Evolutionary conservation across 2,888 invertebrate species (phyloP), one percentile per base, ranked within the genome.

Genomic region (Helicoverpa assulta): DNA sequence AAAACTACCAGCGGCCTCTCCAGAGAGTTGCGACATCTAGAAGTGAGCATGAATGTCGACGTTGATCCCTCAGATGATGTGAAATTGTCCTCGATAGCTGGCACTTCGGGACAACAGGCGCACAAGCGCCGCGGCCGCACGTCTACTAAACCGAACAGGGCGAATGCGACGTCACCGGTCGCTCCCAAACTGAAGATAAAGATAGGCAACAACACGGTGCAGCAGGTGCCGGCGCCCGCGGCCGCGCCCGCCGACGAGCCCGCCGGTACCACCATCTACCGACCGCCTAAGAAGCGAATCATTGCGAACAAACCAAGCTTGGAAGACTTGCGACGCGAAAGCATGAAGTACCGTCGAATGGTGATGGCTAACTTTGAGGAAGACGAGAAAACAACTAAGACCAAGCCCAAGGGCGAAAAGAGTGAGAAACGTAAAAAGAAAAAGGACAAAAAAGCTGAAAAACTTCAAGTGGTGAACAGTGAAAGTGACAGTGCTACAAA

Each of bases 321-420:
- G 78, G 98, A 98, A 91, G 98, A 98, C 86, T 92, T 98, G 59
- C 97, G 97, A 76, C 96, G 98, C 2, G 98, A 98, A 85, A 98
- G 98, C 84, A 98, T 98, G 98, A 98, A 98, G 88, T 98, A 97
- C 91, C 96, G 98, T 18, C 97, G 97, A 76, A 97, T 96, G 96
- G 97, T 98, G 4, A 98, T 98, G 98, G 98, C 98, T 5, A 97
- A 97, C 86, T 98, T 98, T 86, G 97, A 97, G 71, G 97, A 97
- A 82, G 96, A 96, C 78, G 97, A 97, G 81, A 96, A 96, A 80
- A 92, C 93, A 18, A 95, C 96, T 79, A 93, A 95, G 80, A 89
- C 89, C 82, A 93, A 94, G 89, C 88, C 93, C 67, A 94, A 94
- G 70, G 92, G 92, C 76, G 94, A 95, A 79, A 77, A 77, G 50